Evolutionary conservation across 2,113 vertebrate genomes (phyloP).

Genomic region (Laticauda laticaudata): DNA sequence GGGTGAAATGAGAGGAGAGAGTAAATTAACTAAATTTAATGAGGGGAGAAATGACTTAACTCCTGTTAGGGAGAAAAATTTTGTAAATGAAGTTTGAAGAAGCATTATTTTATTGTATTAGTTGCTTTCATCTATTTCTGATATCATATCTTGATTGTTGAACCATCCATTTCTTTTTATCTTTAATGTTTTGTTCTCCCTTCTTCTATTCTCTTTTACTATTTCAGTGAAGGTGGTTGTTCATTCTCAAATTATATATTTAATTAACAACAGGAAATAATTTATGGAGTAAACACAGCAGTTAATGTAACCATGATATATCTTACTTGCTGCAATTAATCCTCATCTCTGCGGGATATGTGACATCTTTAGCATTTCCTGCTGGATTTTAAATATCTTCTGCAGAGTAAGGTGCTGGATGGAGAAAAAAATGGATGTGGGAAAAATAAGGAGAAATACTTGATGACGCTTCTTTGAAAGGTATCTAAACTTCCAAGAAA

Average conservation of each 20-base stretch:
- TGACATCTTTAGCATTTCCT: conserved; percentile 26
- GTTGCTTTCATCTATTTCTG: background rate
- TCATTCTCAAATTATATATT: background rate
- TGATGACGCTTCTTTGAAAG: background rate
- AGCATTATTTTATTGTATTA: background rate
- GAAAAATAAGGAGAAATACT: background rate
- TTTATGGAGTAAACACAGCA: conserved; percentile 4
- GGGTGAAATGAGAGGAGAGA: background rate
- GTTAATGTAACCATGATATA: conserved; percentile 9
- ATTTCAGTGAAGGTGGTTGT: background rate
- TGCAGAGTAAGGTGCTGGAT: background rate
- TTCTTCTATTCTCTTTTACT: background rate
- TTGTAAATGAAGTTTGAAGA: background rate
- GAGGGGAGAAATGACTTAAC: background rate
- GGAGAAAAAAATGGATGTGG: background rate
- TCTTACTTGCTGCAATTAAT: background rate
- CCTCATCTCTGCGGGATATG: conserved; percentile 17
- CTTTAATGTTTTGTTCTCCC: background rate
- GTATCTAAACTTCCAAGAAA: background rate
- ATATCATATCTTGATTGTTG: background rate
- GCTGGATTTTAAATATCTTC: conserved; percentile 24
- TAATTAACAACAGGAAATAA: conserved; percentile 22
- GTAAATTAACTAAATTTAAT: background rate
- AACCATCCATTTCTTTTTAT: background rate
- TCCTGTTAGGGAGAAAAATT: background rate